Evolutionary conservation across 2,113 vertebrate genomes (phyloP).

Genomic region (Morphnarchus princeps): DNA sequence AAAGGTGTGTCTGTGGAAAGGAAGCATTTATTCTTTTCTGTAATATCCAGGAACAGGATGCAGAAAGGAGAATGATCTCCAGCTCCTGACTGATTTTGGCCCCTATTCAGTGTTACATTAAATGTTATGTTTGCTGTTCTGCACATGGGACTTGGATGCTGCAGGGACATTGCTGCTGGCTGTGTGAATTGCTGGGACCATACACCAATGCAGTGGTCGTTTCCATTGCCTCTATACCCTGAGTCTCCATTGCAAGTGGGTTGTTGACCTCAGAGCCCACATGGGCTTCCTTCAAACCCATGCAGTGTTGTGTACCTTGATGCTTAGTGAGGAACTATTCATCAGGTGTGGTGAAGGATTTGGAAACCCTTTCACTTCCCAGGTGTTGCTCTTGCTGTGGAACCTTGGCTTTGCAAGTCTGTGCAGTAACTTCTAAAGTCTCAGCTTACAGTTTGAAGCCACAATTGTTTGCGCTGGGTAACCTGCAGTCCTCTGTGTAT

Average conservation of each 20-base stretch:
- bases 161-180: background rate
- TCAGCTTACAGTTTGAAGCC: background rate
- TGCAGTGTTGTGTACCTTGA: background rate
- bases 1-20: background rate
- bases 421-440: background rate
- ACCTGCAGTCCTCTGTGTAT: background rate
- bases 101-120: background rate
- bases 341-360: background rate
- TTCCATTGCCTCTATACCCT: background rate
- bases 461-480: background rate
- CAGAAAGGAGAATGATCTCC: background rate
- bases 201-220: accelerated
- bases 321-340: background rate
- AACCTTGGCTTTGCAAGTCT: background rate
- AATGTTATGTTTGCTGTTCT: background rate
- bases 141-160: background rate
- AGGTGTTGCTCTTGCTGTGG: background rate
- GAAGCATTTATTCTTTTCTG: background rate
- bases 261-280: background rate
- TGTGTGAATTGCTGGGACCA: background rate
- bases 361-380: background rate
- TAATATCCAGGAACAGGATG: background rate
- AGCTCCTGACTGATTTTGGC: background rate
- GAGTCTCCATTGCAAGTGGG: background rate
- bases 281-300: background rate